Percentiles rank a stretch among this genome's conserved stretches.
Evolutionary conservation across 2,113 vertebrate species (phyloP).

Genomic region (Microcebus ravelobensis): DNA sequence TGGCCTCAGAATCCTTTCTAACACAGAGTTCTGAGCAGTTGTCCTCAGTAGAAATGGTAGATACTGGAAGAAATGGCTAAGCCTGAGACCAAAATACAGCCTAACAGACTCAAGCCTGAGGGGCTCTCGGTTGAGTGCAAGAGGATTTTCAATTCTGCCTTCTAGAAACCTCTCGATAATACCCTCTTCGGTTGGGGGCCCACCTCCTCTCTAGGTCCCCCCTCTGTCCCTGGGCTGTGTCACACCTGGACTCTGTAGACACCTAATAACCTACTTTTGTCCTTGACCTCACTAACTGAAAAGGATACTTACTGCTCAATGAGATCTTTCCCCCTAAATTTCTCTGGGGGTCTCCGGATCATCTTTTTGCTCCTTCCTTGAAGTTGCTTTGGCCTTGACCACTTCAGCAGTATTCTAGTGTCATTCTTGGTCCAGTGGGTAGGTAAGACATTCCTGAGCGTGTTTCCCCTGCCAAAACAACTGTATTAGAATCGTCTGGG

Average conservation of each 20-base stretch:
- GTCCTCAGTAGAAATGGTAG: not conserved
- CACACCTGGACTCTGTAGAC: not conserved
- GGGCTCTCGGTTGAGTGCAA: not conserved
- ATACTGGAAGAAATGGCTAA: not conserved
- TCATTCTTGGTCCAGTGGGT: not conserved
- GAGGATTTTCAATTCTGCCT: not conserved
- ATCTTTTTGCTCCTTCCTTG: not conserved
- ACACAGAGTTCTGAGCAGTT: not conserved
- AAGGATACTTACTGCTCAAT: not conserved
- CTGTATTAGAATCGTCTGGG: not conserved
- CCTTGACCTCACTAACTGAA: not conserved
- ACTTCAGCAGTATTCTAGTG: not conserved
- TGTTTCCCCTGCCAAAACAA: too few relatives aligned
- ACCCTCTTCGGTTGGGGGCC: too few relatives aligned
- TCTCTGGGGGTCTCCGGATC: not conserved
- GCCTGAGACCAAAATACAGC: not conserved
- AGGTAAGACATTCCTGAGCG: not conserved
- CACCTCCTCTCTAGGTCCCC: accelerated
- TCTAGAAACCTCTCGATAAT: not conserved
- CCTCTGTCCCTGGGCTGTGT: not conserved
- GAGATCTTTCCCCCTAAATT: not conserved
- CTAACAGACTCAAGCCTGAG: not conserved
- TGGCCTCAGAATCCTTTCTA: not conserved
- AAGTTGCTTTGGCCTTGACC: not conserved
- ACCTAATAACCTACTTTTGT: not conserved